Evolutionary conservation across 2,888 invertebrate species (phyloP), one percentile per base, ranked within the genome.

Genomic region (Gerris lacustris): DNA sequence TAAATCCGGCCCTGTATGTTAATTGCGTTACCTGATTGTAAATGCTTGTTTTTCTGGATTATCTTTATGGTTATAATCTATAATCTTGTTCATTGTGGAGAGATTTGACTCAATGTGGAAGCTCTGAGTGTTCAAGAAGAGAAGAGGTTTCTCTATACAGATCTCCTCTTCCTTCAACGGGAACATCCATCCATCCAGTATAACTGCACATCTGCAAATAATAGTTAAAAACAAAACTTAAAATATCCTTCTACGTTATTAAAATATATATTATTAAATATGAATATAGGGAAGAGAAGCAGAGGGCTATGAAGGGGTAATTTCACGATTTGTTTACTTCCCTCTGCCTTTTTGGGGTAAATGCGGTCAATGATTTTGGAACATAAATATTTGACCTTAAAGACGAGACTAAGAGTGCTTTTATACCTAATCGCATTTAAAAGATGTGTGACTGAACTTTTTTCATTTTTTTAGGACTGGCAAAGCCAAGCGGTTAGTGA

Each of bases 121-220:
- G 15, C 84, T 83, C 75, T 85, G 83, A 5, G 84, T 83, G 77
- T 86, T 86, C 70, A 86, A 79, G 77, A 85, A 85, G 43, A 85
- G 74, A 67, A 85, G 77, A 0, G 85, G 85, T 76, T 84, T 82
- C 9, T 79, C 76, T 5, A 84, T 78, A 1, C 78, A 72, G 45
- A 84, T 77, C 9, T 77, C 73, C 73, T 82, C 82, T 69, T 81
- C 80, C 78, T 84, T 83, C 45, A 86, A 78, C 0, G 86, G 84
- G 77, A 83, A 85, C 84, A 86, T 84, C 86, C 86, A 87, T 0
- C 85, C 83, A 78, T 87, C 86, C 64, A 86, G 75, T 45, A 85
- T 80, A 11, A 86, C 79, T 11, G 83, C 84, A 71, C 80, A 78
- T 73, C 84, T 84, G 74, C 68, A 78, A 72, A 69, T 63, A 72